phyloP scores from a whole-genome alignment of 2,797 vertebrate genomes.

The Sebastes miniatus region DNA sequence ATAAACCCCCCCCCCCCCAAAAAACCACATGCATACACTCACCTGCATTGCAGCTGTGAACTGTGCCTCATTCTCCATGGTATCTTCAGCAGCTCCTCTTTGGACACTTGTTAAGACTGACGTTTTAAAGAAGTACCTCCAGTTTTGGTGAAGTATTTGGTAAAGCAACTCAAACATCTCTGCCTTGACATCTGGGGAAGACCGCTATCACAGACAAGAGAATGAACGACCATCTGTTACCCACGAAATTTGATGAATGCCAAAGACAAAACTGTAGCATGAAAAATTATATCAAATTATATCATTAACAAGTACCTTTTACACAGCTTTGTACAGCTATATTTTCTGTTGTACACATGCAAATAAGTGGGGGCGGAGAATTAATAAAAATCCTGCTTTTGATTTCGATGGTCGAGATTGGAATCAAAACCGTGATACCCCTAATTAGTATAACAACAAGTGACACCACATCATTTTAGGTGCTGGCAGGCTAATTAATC shows the following conservation, averaged over 20 bases:
- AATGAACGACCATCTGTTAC: not conserved
- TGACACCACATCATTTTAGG: not conserved
- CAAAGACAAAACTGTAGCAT: too few relatives aligned
- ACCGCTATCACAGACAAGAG: slow-evolving; percentile 79
- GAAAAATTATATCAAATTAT: too few relatives aligned
- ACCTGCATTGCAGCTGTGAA: slow-evolving; percentile 97
- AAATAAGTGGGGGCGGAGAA: too few relatives aligned
- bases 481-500: not conserved
- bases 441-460: not conserved
- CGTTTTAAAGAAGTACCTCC: slow-evolving; percentile 98
- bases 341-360: too few relatives aligned
- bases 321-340: too few relatives aligned
- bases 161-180: slow-evolving; percentile 97
- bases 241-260: not conserved
- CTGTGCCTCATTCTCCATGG: slow-evolving; percentile 96
- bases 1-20: too few relatives aligned
- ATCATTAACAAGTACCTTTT: too few relatives aligned
- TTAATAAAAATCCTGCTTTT: too few relatives aligned
- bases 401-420: too few relatives aligned
- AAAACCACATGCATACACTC: not conserved
- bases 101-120: slow-evolving; percentile 93
- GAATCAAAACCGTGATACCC: too few relatives aligned
- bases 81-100: slow-evolving; percentile 88
- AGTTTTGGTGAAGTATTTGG: slow-evolving; percentile 96
- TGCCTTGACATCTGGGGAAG: slow-evolving; percentile 95